Base-by-base conservation (phyloP, 2,888 invertebrate species). In the Pristionchus fissidentatus region DNA sequence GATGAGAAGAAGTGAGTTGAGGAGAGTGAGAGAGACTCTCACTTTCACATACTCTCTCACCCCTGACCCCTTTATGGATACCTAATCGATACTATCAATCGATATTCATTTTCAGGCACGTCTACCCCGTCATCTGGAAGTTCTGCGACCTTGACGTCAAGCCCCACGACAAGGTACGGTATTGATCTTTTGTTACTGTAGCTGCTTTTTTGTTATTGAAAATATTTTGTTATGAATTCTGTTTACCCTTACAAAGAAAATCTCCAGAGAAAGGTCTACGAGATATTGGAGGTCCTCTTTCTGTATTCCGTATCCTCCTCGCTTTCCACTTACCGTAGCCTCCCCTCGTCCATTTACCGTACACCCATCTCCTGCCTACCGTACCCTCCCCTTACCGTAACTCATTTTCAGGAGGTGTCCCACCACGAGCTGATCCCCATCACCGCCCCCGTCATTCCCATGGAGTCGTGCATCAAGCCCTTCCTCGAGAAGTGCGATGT, bases 381-480 rank as follows among this genome's bases (percentile, higher is more conserved):
- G 41, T 41, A 4, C 60, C 2, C 60, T n/a, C n/a, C n/a, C n/a
- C 22, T 32, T 55, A 84, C 35, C 62, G 62, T 62, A 29, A 10
- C 19, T 3, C 29, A 57, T 55, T 86, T 87, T 26, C 86, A 88
- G 87, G 85, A 87, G 87, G 96, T 98, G 70, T 97, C 97, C 41
- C 95, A 96, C 57, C 97, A 97, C 94, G 98, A 98, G 94, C 94
- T 98, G 92, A 97, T 97, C 94, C 97, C 97, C 83, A 96, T 97
- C 93, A 95, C 97, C 85, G 97, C 97, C 80, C 97, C 97, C 3
- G 94, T 98, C 87, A 96, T 97, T 95, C 95, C 97, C 55, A 95
- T 98, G 93, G 98, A 98, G 94, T 97, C 97, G 93, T 98, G 98
- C 94, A 97, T 98, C 93, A 96, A 96, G 85, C 97, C 97, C 60